Percentiles rank a stretch among this genome's conserved stretches.
These are phyloP conservation scores for Paralinhomoeus sp. DNA, from an alignment of 2,888 invertebrate species.

Conservation along the genomic window DNA sequence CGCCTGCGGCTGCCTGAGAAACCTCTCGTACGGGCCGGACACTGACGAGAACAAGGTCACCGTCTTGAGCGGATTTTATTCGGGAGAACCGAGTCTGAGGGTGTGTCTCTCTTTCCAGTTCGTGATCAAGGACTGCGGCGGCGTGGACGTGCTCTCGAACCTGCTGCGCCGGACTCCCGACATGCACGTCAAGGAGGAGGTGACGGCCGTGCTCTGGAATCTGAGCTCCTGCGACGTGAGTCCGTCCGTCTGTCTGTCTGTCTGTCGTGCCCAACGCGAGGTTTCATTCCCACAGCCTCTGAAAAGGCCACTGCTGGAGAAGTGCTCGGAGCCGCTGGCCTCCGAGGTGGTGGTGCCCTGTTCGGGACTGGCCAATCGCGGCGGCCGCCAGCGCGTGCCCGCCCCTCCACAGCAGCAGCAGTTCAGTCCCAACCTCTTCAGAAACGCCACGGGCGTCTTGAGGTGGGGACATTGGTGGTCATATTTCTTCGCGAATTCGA, in stretches of 20 bases:
- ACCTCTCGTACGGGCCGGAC: constrained; percentile 81
- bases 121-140: too few relatives aligned
- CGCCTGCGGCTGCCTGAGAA: constrained; percentile 84
- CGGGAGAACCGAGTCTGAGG: not conserved
- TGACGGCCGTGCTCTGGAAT: too few relatives aligned
- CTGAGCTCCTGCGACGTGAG: too few relatives aligned
- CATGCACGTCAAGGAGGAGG: constrained; percentile 52
- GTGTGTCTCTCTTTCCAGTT: not conserved
- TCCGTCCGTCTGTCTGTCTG: too few relatives aligned
- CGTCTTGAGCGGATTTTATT: too few relatives aligned
- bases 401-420: too few relatives aligned
- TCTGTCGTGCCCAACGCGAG: too few relatives aligned
- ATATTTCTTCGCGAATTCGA: too few relatives aligned
- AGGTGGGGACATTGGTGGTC: constrained; percentile 29
- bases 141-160: constrained; percentile 67
- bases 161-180: constrained; percentile 64
- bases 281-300: constrained; percentile 42
- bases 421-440: constrained; percentile 61
- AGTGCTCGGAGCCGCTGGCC: constrained; percentile 69
- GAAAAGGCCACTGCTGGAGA: constrained; percentile 83
- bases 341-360: constrained; percentile 81
- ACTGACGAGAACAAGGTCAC: constrained; percentile 52
- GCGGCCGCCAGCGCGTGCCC: not conserved
- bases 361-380: constrained; percentile 44
- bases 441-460: constrained; percentile 85